Evolutionary conservation across 2,888 invertebrate genomes (phyloP).

Genomic region (Mesorhabditis belari): DNA sequence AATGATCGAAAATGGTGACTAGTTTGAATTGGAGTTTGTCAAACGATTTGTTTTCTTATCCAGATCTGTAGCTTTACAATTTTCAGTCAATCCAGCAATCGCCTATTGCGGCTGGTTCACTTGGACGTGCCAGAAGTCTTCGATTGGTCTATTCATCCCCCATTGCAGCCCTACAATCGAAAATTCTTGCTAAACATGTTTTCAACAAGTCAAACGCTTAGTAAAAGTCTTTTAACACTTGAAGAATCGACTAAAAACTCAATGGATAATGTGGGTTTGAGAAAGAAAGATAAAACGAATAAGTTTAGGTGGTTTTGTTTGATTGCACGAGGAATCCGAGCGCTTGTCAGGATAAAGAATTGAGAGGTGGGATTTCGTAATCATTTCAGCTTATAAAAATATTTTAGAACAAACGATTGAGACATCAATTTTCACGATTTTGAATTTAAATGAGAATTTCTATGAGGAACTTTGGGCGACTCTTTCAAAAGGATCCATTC

Average conservation of each 20-base stretch:
- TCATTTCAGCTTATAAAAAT: no score
- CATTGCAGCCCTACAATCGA: neutral
- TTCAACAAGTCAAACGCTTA: neutral
- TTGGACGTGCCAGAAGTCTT: neutral
- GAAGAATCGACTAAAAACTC: neutral
- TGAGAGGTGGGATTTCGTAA: no score
- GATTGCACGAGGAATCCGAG: no score
- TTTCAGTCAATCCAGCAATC: no score
- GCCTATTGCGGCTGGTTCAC: neutral
- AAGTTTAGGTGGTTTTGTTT: no score
- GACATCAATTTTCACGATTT: neutral
- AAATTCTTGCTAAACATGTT: neutral
- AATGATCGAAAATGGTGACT: no score
- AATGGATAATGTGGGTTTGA: no score
- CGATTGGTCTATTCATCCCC: neutral
- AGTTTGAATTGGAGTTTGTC: no score
- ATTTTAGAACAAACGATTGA: neutral
- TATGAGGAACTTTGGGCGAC: neutral
- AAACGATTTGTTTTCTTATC: no score
- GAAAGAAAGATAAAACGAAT: no score
- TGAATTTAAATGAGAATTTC: neutral
- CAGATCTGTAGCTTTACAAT: no score
- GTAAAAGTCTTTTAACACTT: neutral
- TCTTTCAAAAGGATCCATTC: constrained; percentile 24
- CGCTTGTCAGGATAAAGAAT: no score